Conservation (phyloP, 2,888 invertebrate genomes). For the Kryphioiulus occultus region DNA sequence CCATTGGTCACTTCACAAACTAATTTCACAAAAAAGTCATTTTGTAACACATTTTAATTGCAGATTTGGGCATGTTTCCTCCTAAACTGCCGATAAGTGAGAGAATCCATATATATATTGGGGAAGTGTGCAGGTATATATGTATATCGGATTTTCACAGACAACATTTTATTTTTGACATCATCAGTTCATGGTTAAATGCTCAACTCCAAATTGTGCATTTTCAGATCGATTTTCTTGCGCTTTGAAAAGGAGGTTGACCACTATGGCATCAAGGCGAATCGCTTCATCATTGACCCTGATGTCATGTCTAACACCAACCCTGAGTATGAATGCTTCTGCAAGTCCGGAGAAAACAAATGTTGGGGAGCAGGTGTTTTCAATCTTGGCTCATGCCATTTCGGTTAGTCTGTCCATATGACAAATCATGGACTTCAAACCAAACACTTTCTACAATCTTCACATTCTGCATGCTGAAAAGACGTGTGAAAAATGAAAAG, state of each 20-base stretch:
- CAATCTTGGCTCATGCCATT: conserved; percentile 1
- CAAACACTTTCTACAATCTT: too few species aligned
- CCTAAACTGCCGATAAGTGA: background rate
- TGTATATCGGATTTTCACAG: too few species aligned
- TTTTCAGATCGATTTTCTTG: background rate
- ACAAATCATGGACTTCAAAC: too few species aligned
- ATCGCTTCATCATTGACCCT: background rate
- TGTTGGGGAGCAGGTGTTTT: conserved; percentile 37
- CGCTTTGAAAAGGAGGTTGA: background rate
- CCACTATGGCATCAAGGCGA: conserved; percentile 11
- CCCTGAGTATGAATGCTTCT: conserved; percentile 27
- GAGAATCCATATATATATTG: background rate
- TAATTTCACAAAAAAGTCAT: background rate
- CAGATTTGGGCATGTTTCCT: background rate
- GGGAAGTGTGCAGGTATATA: background rate
- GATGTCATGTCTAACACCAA: conserved; percentile 15
- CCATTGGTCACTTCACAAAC: background rate
- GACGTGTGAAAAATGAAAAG: background rate
- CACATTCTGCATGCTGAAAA: too few species aligned
- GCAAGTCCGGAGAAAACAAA: background rate
- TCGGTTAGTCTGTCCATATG: background rate
- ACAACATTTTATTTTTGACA: background rate
- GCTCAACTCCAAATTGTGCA: background rate
- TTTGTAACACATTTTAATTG: background rate
- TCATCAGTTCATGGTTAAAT: background rate